Evolutionary conservation across 1,140 invertebrate genomes (phyloP).

Genomic region (Brachionus plicatilis): DNA sequence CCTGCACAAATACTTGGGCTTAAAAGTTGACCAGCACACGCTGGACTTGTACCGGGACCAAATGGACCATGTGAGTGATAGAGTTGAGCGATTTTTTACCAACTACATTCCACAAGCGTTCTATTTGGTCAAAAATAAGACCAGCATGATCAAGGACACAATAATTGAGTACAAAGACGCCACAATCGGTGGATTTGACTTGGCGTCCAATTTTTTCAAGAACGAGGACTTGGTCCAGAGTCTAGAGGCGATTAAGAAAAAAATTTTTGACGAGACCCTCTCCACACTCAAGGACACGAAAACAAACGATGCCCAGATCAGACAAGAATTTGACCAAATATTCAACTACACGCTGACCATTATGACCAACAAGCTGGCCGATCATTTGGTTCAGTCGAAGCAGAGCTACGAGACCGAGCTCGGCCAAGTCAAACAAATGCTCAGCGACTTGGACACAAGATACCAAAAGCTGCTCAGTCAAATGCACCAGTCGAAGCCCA

Average conservation of each 20-base stretch:
- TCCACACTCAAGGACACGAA: background rate
- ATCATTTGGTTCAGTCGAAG: slow-evolving; percentile 2
- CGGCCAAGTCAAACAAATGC: background rate
- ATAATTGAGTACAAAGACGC: slow-evolving; percentile 25
- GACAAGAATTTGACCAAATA: slow-evolving; percentile 17
- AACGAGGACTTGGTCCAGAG: background rate
- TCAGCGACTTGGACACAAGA: slow-evolving; percentile 9
- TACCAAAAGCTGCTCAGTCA: background rate
- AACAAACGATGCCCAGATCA: background rate
- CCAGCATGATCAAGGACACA: background rate
- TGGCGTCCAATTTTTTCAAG: background rate
- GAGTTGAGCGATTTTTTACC: background rate
- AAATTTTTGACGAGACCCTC: background rate
- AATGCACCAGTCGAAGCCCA: background rate
- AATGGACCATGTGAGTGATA: background rate
- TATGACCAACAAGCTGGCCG: background rate
- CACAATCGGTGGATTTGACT: background rate
- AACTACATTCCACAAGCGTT: background rate
- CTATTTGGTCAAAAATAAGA: background rate
- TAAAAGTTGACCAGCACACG: background rate
- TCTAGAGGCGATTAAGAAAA: background rate
- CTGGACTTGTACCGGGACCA: background rate
- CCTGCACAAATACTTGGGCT: background rate
- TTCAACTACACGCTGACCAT: slow-evolving; percentile 15
- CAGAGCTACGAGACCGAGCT: slow-evolving; percentile 8